Evolutionary conservation across 2,797 vertebrate species (phyloP).

Genomic region (Gobio occitaniae): DNA sequence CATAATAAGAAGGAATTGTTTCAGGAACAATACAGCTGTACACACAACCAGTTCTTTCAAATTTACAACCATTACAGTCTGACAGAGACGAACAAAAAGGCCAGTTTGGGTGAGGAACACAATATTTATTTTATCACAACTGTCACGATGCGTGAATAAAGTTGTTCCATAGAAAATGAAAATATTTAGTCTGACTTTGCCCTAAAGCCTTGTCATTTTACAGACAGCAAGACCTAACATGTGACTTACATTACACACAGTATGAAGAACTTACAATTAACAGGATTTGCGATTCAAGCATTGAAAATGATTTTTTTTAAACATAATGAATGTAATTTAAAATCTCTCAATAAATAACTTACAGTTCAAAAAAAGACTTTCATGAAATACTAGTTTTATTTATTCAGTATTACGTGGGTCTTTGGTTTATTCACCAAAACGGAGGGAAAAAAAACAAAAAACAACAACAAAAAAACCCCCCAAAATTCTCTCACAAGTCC

Average conservation of each 20-base stretch:
- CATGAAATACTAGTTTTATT: background rate
- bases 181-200: background rate
- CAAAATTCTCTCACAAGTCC: background rate
- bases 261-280: background rate
- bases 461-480: background rate
- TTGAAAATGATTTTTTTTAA: background rate
- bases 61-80: too few species aligned
- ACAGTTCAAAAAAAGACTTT: background rate
- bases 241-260: background rate
- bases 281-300: background rate
- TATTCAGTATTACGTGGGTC: background rate
- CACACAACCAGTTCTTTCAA: background rate
- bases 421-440: background rate
- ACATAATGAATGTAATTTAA: background rate
- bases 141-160: background rate
- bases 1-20: background rate
- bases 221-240: background rate
- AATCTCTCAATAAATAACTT: background rate
- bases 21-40: background rate
- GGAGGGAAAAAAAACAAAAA: too few species aligned
- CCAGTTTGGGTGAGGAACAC: background rate
- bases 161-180: fast-evolving
- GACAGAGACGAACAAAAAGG: background rate
- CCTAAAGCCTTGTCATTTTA: background rate
- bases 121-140: background rate